These are phyloP conservation scores for Forficula auricularia DNA, from an alignment of 1,140 invertebrate species.

Conservation along the genomic window DNA sequence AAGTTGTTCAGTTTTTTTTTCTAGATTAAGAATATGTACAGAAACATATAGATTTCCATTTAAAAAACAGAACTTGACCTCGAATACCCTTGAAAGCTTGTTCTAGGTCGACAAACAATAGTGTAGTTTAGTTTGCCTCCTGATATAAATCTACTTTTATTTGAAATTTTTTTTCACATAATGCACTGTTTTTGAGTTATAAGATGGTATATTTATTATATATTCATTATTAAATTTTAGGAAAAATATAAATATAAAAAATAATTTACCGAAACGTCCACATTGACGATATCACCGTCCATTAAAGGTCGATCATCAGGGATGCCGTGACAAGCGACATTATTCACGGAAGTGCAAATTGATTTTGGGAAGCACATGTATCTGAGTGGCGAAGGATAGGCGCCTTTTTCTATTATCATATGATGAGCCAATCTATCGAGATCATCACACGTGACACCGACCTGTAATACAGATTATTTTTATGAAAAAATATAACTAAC, in stretches of 20 bases:
- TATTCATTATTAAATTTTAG: no score
- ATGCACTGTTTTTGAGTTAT: no score
- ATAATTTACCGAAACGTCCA: slow-evolving; percentile 71
- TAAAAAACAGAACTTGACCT: no score
- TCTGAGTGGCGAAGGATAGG: slow-evolving; percentile 79
- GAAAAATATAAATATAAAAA: slow-evolving; percentile 2
- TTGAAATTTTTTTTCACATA: no score
- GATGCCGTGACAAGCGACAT: slow-evolving; percentile 87
- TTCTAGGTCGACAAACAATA: no score
- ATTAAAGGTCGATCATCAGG: slow-evolving; percentile 63
- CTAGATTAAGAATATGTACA: no score
- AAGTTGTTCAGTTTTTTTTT: no score
- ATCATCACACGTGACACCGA: slow-evolving; percentile 72
- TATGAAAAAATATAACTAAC: neutral
- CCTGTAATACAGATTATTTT: slow-evolving; percentile 32
- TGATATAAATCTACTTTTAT: no score
- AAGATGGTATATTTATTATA: no score
- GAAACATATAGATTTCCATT: no score
- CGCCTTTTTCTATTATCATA: slow-evolving; percentile 44
- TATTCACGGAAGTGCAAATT: slow-evolving; percentile 87
- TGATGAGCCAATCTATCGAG: slow-evolving; percentile 63
- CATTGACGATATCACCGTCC: slow-evolving; percentile 79
- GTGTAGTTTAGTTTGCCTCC: no score
- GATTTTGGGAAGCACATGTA: slow-evolving; percentile 83
- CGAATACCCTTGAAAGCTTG: no score